Base-by-base conservation (phyloP, 2,888 invertebrate species). In the Pogonocherus hispidulus region DNA sequence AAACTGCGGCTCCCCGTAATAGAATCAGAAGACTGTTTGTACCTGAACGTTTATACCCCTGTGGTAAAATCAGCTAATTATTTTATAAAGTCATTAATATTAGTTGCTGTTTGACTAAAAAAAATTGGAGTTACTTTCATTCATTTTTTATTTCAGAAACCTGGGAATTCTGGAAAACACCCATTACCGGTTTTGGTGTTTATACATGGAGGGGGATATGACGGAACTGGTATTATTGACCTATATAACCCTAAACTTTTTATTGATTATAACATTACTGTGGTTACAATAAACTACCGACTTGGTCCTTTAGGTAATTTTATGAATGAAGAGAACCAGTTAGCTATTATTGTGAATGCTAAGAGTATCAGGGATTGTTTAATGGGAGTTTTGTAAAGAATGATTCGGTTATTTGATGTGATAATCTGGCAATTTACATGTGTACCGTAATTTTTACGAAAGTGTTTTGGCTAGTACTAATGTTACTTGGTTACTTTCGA, bases 161-260 rank as follows among this genome's bases (percentile, higher is more conserved):
- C 20, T 49, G 20, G 22, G 20, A 14, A n/a, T 16, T 1, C 1
- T n/a, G 5, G n/a, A 41, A n/a, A 19, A 16, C 16, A 5, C 2
- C 52, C 16, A 11, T 56, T 68, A 37, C 75, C 78, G 35, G 80
- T 81, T 0, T 76, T 78, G 71, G 73, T 81, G 8, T 79, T 65
- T 56, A 72, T 81, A 18, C 75, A 78, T 52, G 81, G 80, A 2
- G 81, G 81, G 4, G 76, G 70, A 3, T 79, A 76, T 54, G 64
- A 19, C 4, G 55, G 63, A 1, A 67, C 71, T 66, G 71, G 60
- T 1, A 71, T 66, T 18, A 44, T 65, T 27, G 44, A 71, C 41
- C 23, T 35, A 3, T 70, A 63, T 46, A 73, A 74, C 22, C 77
- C 77, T 23, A 63, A 77, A 49, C 72, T 67, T 66, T 63, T 75